These are phyloP conservation scores for Bellardia pandia DNA, from an alignment of 2,888 invertebrate species.

Conservation along the genomic window DNA sequence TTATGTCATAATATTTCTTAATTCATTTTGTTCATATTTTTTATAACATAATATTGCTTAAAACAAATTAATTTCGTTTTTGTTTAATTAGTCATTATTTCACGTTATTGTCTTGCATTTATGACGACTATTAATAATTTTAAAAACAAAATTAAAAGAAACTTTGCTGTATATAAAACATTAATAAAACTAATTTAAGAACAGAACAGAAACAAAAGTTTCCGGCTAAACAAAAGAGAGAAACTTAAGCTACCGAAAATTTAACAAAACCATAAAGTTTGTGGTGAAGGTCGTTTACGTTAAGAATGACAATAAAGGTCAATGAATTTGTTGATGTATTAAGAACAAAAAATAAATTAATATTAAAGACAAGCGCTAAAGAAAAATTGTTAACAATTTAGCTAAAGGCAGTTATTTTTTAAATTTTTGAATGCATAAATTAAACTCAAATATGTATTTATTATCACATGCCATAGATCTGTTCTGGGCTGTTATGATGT, in stretches of 20 bases:
- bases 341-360: conserved; percentile 35
- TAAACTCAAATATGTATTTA: too few relatives aligned
- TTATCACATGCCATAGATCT: conserved; percentile 47
- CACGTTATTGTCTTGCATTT: conserved; percentile 16
- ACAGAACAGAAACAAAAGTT: conserved; percentile 28
- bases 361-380: conserved; percentile 6
- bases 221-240: conserved; percentile 41
- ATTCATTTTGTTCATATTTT: not conserved
- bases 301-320: conserved; percentile 36
- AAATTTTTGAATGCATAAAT: not conserved
- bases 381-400: conserved; percentile 39
- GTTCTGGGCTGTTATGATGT: not conserved
- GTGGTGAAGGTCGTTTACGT: conserved; percentile 37
- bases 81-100: conserved; percentile 18
- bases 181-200: conserved; percentile 26
- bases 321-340: conserved; percentile 31
- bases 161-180: not conserved
- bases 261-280: not conserved
- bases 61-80: conserved; percentile 5
- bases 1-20: conserved; percentile 33
- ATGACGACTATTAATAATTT: conserved; percentile 37
- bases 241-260: conserved; percentile 9
- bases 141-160: not conserved
- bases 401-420: not conserved
- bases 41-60: not conserved